phyloP scores from a whole-genome alignment of 2,113 vertebrate genomes.

The Megaptera novaeangliae region DNA sequence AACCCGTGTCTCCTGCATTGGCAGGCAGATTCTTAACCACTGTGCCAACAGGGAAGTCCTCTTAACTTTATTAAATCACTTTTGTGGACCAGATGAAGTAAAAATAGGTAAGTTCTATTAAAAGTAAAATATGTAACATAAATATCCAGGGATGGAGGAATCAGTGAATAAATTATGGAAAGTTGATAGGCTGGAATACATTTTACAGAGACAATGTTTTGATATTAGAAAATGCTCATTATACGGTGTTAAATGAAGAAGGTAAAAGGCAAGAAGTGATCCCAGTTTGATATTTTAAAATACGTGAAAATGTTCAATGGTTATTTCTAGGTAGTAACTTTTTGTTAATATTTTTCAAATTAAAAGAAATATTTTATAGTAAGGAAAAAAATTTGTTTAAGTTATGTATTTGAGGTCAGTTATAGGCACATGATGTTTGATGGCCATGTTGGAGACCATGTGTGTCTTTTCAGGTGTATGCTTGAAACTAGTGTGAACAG shows the following conservation, averaged over 20 bases:
- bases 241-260: background rate
- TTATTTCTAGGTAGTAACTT: background rate
- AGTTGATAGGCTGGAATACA: background rate
- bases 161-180: background rate
- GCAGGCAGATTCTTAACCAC: too few relatives aligned
- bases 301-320: background rate
- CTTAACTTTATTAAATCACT: background rate
- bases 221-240: background rate
- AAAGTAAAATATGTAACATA: background rate
- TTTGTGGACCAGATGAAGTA: background rate
- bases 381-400: background rate
- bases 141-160: background rate
- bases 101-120: background rate
- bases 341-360: background rate
- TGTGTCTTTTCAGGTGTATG: background rate
- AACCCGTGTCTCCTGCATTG: too few relatives aligned
- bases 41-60: background rate
- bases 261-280: background rate
- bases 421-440: background rate
- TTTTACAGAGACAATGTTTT: background rate
- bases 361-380: background rate
- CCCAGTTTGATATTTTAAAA: background rate
- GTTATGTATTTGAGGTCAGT: background rate
- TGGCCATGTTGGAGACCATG: background rate
- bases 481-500: background rate